Percentiles rank a stretch among this genome's conserved stretches.
Evolutionary conservation across 2,797 vertebrate species (phyloP).

Genomic region (Tauraco hartlaubi): DNA sequence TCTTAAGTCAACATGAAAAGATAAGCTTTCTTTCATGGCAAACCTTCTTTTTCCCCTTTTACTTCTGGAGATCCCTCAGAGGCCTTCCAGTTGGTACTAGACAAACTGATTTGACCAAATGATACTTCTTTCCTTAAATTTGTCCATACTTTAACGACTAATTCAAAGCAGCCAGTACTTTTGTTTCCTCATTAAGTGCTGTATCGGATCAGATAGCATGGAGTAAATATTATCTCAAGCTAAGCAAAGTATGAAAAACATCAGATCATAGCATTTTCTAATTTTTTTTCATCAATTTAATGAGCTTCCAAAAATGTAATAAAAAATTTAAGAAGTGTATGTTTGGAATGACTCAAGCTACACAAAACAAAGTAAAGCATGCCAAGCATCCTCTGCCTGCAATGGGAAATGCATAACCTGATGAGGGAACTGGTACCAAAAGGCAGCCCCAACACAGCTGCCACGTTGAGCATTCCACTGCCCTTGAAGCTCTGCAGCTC

Average conservation of each 20-base stretch:
- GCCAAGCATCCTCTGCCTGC: background rate
- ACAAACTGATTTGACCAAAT: background rate
- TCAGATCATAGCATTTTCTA: background rate
- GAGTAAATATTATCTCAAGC: background rate
- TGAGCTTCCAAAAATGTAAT: background rate
- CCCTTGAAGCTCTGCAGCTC: background rate
- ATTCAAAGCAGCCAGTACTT: background rate
- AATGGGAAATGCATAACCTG: background rate
- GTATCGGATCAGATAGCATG: background rate
- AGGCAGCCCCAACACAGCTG: background rate
- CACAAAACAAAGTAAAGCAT: background rate
- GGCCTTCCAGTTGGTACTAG: background rate
- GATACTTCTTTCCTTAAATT: background rate
- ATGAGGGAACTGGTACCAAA: background rate
- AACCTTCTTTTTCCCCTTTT: background rate
- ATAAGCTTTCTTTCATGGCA: background rate
- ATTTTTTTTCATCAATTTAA: background rate
- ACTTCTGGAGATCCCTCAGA: background rate
- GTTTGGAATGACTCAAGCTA: background rate
- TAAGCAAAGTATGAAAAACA: background rate
- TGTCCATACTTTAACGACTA: background rate
- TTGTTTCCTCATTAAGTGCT: background rate
- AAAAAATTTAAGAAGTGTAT: background rate
- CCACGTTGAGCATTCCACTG: fast-evolving
- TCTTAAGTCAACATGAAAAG: background rate